A percentile compares a stretch with the other conserved stretches of the same genome.
These are phyloP conservation scores for Caenorhabditis macrosperma DNA, from an alignment of 2,888 invertebrate species.

Conservation along the genomic window DNA sequence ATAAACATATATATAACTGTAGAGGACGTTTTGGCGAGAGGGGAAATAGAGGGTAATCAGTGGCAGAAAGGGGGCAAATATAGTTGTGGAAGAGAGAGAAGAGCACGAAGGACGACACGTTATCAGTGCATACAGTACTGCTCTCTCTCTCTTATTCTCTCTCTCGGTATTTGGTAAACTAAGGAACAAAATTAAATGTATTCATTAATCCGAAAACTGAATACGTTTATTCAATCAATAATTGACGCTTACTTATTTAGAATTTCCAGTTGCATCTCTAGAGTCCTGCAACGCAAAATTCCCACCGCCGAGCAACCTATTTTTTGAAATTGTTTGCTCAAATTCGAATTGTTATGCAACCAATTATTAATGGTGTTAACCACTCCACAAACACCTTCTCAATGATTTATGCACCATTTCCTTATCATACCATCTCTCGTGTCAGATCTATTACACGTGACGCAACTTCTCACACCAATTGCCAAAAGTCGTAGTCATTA, in stretches of 20 bases:
- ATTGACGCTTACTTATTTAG: too few species aligned
- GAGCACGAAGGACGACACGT: not conserved
- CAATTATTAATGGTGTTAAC: slow-evolving; percentile 24
- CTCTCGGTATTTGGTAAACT: too few species aligned
- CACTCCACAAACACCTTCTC: slow-evolving; percentile 27
- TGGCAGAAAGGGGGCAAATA: slow-evolving; percentile 6
- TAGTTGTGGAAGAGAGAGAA: not conserved
- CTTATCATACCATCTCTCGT: slow-evolving; percentile 2
- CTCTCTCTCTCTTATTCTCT: not conserved
- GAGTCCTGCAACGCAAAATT: too few species aligned
- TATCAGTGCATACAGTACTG: slow-evolving; percentile 19
- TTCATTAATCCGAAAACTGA: too few species aligned
- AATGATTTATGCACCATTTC: slow-evolving; percentile 18
- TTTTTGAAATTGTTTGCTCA: not conserved
- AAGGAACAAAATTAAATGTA: too few species aligned
- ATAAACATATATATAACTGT: slow-evolving; percentile 22
- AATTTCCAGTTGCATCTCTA: too few species aligned
- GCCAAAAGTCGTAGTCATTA: slow-evolving; percentile 12
- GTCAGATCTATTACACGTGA: slow-evolving; percentile 7
- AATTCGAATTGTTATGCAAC: not conserved
- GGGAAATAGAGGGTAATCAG: slow-evolving; percentile 31
- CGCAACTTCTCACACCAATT: slow-evolving; percentile 42
- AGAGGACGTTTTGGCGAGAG: slow-evolving; percentile 18
- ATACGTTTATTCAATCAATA: too few species aligned
- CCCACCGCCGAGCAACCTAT: too few species aligned